phyloP scores from a whole-genome alignment of 2,113 vertebrate genomes.

The Austrofundulus limnaeus region DNA sequence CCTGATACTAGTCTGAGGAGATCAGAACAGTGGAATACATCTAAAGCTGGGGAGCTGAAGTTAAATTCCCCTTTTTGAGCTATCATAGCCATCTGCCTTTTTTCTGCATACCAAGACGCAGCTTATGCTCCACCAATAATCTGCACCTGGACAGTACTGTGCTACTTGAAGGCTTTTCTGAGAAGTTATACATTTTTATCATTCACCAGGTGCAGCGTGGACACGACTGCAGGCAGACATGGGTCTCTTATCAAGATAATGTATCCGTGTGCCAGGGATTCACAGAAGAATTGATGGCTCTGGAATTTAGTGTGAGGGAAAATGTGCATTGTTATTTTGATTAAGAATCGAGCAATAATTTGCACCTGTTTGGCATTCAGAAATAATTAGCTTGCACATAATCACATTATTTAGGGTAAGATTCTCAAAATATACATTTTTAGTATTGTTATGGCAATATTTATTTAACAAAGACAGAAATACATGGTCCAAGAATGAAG shows the following conservation, averaged over 20 bases:
- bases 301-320: slow-evolving; percentile 31
- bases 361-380: no score
- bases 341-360: slow-evolving; percentile 23
- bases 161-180: slow-evolving; percentile 70
- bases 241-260: slow-evolving; percentile 59
- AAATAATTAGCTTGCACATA: no score
- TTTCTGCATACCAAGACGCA: slow-evolving; percentile 76
- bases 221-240: slow-evolving; percentile 63
- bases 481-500: no score
- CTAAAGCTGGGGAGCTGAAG: slow-evolving; percentile 66
- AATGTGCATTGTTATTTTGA: slow-evolving; percentile 39
- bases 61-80: slow-evolving; percentile 53
- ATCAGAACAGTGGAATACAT: slow-evolving; percentile 72
- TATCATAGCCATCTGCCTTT: slow-evolving; percentile 71
- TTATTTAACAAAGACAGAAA: no score
- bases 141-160: slow-evolving; percentile 77
- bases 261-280: slow-evolving; percentile 59
- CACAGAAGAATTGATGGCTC: slow-evolving; percentile 47
- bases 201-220: slow-evolving; percentile 72
- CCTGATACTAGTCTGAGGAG: slow-evolving; percentile 68
- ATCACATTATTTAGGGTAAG: no score
- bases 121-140: slow-evolving; percentile 66
- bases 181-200: slow-evolving; percentile 67
- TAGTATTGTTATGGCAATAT: no score
- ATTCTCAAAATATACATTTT: no score